Evolutionary conservation across 64 coral and sea anemone genomes (phyloP).

Genomic region (Anthopleura sola): DNA sequence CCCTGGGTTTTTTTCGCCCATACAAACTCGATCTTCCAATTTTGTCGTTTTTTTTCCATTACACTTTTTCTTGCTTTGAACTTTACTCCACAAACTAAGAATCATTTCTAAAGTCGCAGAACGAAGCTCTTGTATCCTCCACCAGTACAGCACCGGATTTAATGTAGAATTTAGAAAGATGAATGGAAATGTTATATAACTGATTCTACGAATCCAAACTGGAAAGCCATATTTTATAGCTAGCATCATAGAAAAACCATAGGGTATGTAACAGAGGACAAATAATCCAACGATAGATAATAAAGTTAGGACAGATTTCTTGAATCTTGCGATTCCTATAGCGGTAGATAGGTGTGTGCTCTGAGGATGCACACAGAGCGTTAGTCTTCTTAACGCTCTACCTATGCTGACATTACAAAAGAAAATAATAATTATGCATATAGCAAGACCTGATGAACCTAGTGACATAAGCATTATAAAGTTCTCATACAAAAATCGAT

Average conservation of each 20-base stretch:
- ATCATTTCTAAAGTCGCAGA: neutral
- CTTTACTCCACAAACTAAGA: neutral
- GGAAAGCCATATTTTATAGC: neutral
- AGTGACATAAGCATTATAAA: neutral
- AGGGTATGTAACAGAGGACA: neutral
- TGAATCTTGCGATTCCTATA: neutral
- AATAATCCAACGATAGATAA: slow-evolving; percentile 1
- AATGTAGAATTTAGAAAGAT: neutral
- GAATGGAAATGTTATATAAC: neutral
- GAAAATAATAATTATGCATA: neutral
- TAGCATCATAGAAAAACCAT: neutral
- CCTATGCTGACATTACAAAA: neutral
- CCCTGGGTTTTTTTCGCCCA: neutral
- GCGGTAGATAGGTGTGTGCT: neutral
- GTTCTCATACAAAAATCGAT: neutral
- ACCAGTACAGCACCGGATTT: slow-evolving; percentile 6
- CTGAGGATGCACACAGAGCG: neutral
- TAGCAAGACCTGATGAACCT: neutral
- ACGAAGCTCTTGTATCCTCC: neutral
- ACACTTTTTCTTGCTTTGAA: neutral
- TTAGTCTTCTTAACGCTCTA: neutral
- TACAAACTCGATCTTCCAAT: neutral
- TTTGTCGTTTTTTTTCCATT: neutral
- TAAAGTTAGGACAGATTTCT: slow-evolving; percentile 10
- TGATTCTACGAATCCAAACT: neutral